Evolutionary conservation across 2,888 invertebrate genomes (phyloP).

Genomic region (Drosophila barbarae): DNA sequence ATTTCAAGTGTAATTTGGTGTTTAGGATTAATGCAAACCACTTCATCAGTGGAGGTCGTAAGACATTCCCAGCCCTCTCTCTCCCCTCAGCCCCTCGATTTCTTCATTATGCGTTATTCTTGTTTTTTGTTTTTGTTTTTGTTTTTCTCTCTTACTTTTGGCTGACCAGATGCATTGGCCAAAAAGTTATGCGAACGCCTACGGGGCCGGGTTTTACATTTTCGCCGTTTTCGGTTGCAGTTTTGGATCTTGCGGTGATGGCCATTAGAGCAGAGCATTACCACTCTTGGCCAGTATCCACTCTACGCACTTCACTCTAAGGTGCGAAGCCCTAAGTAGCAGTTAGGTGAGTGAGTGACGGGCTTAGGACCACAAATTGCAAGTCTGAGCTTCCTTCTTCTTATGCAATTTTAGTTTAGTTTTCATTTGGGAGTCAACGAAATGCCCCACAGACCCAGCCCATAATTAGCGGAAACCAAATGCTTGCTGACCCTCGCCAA

Average conservation of each 20-base stretch:
- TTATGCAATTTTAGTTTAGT: not conserved
- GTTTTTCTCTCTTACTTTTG: not conserved
- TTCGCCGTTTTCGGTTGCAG: constrained; percentile 8
- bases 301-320: not conserved
- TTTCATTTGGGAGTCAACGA: too few relatives aligned
- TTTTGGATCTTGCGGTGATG: constrained; percentile 22
- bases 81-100: not conserved
- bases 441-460: constrained; percentile 8
- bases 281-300: not conserved
- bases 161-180: constrained; percentile 30
- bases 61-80: not conserved
- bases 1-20: constrained; percentile 8
- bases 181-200: constrained; percentile 24
- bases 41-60: constrained; percentile 28
- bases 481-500: constrained; percentile 60
- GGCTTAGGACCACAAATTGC: constrained; percentile 22
- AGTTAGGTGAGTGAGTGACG: not conserved
- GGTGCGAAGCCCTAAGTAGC: constrained; percentile 5
- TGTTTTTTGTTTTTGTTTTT: not conserved
- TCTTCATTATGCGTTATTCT: constrained; percentile 18
- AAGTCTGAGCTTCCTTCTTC: not conserved
- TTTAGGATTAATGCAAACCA: constrained; percentile 21
- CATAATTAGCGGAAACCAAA: constrained; percentile 54
- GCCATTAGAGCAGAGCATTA: constrained; percentile 35
- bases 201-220: constrained; percentile 3